These are phyloP conservation scores for Axis porcinus DNA, from an alignment of 2,113 vertebrate genomes.

Conservation along the genomic window DNA sequence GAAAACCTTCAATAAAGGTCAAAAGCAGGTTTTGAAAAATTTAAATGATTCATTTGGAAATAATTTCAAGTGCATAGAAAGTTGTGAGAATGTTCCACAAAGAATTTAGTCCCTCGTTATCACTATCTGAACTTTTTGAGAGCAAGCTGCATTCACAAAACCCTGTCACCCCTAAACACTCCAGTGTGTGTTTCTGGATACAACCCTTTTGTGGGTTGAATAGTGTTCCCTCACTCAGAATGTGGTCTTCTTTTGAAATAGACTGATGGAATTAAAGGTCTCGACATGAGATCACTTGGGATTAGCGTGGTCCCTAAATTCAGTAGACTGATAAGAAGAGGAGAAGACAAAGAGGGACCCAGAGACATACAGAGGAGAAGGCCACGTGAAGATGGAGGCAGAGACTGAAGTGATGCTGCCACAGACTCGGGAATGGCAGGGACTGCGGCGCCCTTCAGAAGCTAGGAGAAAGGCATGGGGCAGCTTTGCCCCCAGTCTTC, in stretches of 20 bases:
- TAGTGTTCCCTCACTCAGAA: neutral
- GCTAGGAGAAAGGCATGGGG: neutral
- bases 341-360: neutral
- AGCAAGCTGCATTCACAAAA: neutral
- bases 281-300: neutral
- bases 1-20: neutral
- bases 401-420: neutral
- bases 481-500: neutral
- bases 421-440: neutral
- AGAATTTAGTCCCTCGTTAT: neutral
- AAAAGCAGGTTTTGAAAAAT: neutral
- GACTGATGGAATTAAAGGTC: neutral
- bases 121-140: neutral
- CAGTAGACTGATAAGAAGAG: neutral
- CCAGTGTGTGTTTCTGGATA: neutral
- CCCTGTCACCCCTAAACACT: neutral
- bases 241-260: neutral
- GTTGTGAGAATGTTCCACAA: neutral
- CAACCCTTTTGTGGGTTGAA: neutral
- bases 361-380: neutral
- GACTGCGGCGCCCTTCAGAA: neutral
- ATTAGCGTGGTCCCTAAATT: neutral
- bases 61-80: neutral
- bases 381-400: neutral
- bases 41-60: neutral